phyloP scores from a whole-genome alignment of 2,113 vertebrate species.

The Anarrhichthys ocellatus region DNA sequence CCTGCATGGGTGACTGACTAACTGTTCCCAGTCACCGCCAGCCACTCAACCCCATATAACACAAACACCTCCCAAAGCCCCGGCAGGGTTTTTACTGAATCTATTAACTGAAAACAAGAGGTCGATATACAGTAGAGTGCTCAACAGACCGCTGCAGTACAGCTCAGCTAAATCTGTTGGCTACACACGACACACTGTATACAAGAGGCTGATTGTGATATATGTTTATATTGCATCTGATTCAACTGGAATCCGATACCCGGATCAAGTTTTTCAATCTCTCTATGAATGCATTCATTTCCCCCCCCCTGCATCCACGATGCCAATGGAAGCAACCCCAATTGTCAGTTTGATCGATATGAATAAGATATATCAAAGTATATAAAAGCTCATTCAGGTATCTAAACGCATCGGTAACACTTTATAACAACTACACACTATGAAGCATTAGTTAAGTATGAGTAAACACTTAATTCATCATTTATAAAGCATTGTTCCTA shows the following conservation, averaged over 20 bases:
- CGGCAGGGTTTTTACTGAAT: slow-evolving; percentile 48
- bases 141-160: slow-evolving; percentile 38
- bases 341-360: slow-evolving; percentile 12
- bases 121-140: slow-evolving; percentile 61
- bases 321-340: slow-evolving; percentile 19
- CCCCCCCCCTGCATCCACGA: not conserved
- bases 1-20: slow-evolving; percentile 54
- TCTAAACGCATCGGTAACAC: no score
- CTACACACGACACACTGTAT: slow-evolving; percentile 15
- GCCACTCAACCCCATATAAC: slow-evolving; percentile 40
- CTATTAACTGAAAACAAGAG: slow-evolving; percentile 57
- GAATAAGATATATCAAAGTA: not conserved
- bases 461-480: no score
- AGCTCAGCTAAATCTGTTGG: slow-evolving; percentile 49
- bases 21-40: slow-evolving; percentile 26
- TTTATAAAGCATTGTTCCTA: no score
- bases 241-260: slow-evolving; percentile 48
- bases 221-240: slow-evolving; percentile 44
- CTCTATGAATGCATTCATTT: slow-evolving; percentile 29
- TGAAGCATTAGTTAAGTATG: no score
- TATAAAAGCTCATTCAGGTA: slow-evolving; percentile 19
- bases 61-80: slow-evolving; percentile 42
- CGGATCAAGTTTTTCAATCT: slow-evolving; percentile 17
- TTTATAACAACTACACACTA: no score
- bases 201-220: slow-evolving; percentile 34